Conservation (phyloP, 1,140 invertebrate species). For the Protaetia brevitarsis region DNA sequence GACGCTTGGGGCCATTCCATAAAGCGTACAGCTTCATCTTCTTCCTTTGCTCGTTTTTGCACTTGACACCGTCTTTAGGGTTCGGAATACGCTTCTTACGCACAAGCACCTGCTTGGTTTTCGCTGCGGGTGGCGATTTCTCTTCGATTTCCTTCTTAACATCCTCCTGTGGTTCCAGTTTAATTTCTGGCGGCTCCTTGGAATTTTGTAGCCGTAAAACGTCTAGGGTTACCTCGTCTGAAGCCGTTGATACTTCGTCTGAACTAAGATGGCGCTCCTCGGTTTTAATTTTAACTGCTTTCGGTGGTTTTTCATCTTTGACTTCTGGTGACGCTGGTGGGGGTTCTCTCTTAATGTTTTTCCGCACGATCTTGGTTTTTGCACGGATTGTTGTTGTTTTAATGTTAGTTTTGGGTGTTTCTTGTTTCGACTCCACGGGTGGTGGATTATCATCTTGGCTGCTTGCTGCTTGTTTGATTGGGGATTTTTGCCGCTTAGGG, state of each 20-base stretch:
- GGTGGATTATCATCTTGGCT: constrained; percentile 20
- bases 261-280: background rate
- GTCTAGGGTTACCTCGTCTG: constrained; percentile 46
- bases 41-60: constrained; percentile 30
- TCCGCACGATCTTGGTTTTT: background rate
- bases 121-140: constrained; percentile 29
- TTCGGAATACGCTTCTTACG: background rate
- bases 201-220: constrained; percentile 36
- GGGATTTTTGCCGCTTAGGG: constrained; percentile 3
- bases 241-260: constrained; percentile 34
- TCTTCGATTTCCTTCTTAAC: background rate
- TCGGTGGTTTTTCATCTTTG: constrained; percentile 21
- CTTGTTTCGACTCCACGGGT: too few relatives aligned
- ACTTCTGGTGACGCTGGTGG: constrained; percentile 21
- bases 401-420: background rate
- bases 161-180: constrained; percentile 4
- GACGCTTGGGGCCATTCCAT: constrained; percentile 70
- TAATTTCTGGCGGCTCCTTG: background rate
- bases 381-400: constrained; percentile 10
- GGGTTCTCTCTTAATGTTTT: background rate
- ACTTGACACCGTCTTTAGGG: constrained; percentile 11
- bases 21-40: constrained; percentile 56
- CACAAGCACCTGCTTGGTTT: constrained; percentile 18
- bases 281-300: background rate
- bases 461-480: constrained; percentile 9